Evolutionary conservation across 2,888 invertebrate species (phyloP).

Genomic region (Automeris io): DNA sequence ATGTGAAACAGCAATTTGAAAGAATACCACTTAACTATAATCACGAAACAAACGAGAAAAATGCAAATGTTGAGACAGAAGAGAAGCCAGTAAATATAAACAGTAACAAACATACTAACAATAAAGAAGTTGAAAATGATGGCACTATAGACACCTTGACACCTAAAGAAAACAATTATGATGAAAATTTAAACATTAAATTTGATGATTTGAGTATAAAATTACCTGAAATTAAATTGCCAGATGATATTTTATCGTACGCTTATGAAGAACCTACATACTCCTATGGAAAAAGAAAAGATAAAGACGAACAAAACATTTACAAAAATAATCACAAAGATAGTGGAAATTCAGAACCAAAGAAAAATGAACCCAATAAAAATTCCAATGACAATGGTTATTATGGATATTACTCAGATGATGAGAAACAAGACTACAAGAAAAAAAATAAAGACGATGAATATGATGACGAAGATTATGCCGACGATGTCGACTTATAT

Average conservation of each 20-base stretch:
- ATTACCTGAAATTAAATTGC: conserved; percentile 66
- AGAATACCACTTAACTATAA: conserved; percentile 65
- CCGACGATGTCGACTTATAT: conserved; percentile 53
- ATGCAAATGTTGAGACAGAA: conserved; percentile 15
- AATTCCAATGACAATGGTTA: conserved; percentile 24
- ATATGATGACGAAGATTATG: conserved; percentile 26
- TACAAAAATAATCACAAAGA: conserved; percentile 35
- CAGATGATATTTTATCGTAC: conserved; percentile 61
- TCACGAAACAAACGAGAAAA: conserved; percentile 31
- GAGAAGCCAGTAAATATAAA: conserved; percentile 14
- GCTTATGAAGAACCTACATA: conserved; percentile 36
- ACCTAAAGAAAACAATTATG: conserved; percentile 40
- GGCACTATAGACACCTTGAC: conserved; percentile 39
- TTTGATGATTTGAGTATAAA: conserved; percentile 59
- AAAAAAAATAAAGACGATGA: conserved; percentile 29
- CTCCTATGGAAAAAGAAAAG: conserved; percentile 26
- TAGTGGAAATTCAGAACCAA: conserved; percentile 19
- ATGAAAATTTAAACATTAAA: conserved; percentile 57
- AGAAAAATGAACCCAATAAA: conserved; percentile 20
- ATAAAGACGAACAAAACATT: conserved; percentile 25
- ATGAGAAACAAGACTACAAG: conserved; percentile 33
- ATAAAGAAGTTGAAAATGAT: conserved; percentile 26
- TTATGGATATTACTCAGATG: conserved; percentile 21
- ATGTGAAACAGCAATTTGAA: conserved; percentile 66
- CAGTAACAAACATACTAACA: conserved; percentile 10